Evolutionary conservation across 2,888 invertebrate species (phyloP).

Genomic region (Diaphora mendica): DNA sequence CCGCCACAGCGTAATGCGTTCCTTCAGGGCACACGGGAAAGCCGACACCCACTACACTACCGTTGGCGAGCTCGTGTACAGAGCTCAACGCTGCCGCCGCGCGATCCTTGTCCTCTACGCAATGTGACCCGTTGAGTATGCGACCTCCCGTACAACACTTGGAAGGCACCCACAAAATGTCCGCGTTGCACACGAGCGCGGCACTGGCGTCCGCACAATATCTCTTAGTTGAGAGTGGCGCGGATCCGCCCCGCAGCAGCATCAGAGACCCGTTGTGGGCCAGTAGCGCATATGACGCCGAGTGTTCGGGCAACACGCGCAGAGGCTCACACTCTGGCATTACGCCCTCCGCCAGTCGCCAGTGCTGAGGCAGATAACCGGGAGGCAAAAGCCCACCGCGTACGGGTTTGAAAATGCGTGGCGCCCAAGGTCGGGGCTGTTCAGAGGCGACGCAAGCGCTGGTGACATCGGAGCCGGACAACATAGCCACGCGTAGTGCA

Average conservation of each 20-base stretch:
- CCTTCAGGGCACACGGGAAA: conserved; percentile 85
- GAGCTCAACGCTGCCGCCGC: conserved; percentile 69
- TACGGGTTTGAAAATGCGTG: conserved; percentile 86
- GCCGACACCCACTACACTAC: conserved; percentile 77
- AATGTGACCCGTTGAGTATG: conserved; percentile 85
- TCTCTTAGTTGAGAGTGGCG: conserved; percentile 81
- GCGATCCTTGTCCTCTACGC: conserved; percentile 72
- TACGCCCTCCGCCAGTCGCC: conserved; percentile 75
- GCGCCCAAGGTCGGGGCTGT: conserved; percentile 84
- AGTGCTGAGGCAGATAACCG: conserved; percentile 79
- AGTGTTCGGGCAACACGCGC: conserved; percentile 72
- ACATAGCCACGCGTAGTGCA: conserved; percentile 62
- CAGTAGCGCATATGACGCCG: conserved; percentile 83
- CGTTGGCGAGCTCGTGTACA: conserved; percentile 64
- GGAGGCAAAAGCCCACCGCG: conserved; percentile 70
- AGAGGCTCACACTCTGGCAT: conserved; percentile 69
- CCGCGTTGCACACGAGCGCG: conserved; percentile 87
- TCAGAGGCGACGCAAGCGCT: conserved; percentile 63
- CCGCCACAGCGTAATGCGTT: conserved; percentile 86
- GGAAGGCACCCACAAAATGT: conserved; percentile 72
- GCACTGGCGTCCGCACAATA: conserved; percentile 90
- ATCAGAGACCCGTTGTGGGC: conserved; percentile 88
- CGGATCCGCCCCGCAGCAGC: conserved; percentile 78
- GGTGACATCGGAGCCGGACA: conserved; percentile 69
- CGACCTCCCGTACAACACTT: conserved; percentile 91